These are phyloP conservation scores for Xestia xanthographa DNA, from an alignment of 2,888 invertebrate genomes.

Conservation along the genomic window DNA sequence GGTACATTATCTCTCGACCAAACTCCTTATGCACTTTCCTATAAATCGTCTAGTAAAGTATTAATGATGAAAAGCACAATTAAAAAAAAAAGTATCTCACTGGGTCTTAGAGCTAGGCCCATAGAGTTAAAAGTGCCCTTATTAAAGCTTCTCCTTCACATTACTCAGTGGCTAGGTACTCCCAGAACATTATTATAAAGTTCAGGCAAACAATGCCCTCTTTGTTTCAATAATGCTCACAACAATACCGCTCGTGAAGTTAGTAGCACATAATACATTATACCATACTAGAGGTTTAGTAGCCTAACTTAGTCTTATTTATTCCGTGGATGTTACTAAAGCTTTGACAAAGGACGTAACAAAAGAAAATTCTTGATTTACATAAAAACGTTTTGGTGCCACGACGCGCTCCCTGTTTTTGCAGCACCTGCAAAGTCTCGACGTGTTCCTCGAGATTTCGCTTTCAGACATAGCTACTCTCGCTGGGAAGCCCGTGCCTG, in stretches of 20 bases:
- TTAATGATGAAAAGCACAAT: background rate
- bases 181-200: slow-evolving; percentile 27
- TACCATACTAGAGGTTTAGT: background rate
- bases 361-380: slow-evolving; percentile 21
- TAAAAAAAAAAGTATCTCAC: background rate
- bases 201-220: slow-evolving; percentile 36
- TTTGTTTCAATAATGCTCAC: slow-evolving; percentile 32
- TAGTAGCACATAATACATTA: background rate
- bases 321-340: background rate
- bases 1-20: background rate
- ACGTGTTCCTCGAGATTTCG: no score
- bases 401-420: no score
- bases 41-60: background rate
- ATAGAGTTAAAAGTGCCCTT: background rate
- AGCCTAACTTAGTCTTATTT: slow-evolving; percentile 13
- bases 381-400: background rate
- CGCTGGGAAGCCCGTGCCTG: no score
- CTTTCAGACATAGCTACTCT: no score
- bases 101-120: no score
- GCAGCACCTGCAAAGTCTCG: no score
- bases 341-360: background rate
- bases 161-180: slow-evolving; percentile 23
- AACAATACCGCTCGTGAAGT: slow-evolving; percentile 20
- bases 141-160: slow-evolving; percentile 4
- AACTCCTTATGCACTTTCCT: background rate